phyloP scores from a whole-genome alignment of 2,797 vertebrate genomes.

The Cephalopachus bancanus region DNA sequence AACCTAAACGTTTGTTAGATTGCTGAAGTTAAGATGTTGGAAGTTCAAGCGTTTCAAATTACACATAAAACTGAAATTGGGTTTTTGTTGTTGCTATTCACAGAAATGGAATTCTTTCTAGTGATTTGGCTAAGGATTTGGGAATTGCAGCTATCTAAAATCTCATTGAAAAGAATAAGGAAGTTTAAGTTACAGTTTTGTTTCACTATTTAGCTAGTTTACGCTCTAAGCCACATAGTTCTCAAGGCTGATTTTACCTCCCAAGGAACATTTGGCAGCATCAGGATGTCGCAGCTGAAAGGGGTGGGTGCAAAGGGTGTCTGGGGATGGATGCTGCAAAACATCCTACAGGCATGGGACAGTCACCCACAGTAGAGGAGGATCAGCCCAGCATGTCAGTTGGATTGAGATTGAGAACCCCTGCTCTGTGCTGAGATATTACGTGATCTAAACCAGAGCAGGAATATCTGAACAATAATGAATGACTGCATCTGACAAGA shows the following conservation, averaged over 20 bases:
- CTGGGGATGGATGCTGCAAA: background rate
- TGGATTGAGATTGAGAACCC: background rate
- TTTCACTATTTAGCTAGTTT: background rate
- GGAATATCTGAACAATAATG: no score
- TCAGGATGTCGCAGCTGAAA: background rate
- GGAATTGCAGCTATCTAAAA: conserved; percentile 7
- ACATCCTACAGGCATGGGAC: background rate
- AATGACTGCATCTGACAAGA: background rate
- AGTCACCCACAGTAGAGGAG: no score
- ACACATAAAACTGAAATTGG: background rate
- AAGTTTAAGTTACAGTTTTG: background rate
- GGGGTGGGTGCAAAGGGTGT: background rate
- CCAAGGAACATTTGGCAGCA: background rate
- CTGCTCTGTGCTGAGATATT: background rate
- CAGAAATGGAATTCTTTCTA: conserved; percentile 34
- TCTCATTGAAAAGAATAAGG: conserved; percentile 33
- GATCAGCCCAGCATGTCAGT: background rate
- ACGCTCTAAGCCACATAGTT: background rate
- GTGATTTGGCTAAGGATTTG: conserved; percentile 17
- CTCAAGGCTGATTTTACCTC: background rate
- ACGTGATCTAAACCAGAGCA: background rate
- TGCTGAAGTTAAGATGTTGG: background rate
- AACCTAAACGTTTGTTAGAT: background rate
- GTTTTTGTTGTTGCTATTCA: conserved; percentile 2
- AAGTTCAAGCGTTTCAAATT: conserved; percentile 25